Base-by-base conservation (phyloP, 2,113 vertebrate genomes). In the Camelus dromedarius region DNA sequence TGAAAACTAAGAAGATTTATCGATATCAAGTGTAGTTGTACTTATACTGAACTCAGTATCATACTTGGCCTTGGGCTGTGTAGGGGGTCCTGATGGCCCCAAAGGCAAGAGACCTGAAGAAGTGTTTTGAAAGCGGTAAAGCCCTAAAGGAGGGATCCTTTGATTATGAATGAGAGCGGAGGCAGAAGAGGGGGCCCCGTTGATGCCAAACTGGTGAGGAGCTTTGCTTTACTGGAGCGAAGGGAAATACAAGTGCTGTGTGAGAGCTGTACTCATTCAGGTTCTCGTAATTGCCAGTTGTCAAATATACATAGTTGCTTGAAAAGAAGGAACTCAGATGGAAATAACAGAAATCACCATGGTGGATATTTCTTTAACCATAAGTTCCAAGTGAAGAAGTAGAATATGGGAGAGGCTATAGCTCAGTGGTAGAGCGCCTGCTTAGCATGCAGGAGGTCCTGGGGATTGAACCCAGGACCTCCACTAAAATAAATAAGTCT, bases 61-160 rank as follows among this genome's bases (percentile, higher is more conserved):
- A 0, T 15, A 32, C 35, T 69, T 22, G 13, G 30, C 38, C 42
- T 48, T 38, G 42, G 87, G 22, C 76, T 42, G 32, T 38, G 50
- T 0, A 6, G 35, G 38, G 20, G 13, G 15, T 56, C 14, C 12
- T 3, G 0, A n/a, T 19, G 66, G 54, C 52, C 28, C 48, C 16
- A 14, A 3, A 2, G 16, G 19, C 70, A 20, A 8, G 22, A 0
- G 50, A 82, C 54, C 16, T 48, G 80, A 86, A 42, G 58, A 77
- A 35, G 48, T 81, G 70, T 87, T 95, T 87, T 88, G 86, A 93
- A 66, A 92, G 92, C 86, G 82, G 48, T 32, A 22, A 92, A 77
- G 60, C 30, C 62, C 32, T 81, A 8, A 24, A 11, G n/a, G 69
- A 90, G 88, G n/a, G 58, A 82, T 46, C 72, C 67, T 95, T 96